Evolutionary conservation across 1,140 invertebrate genomes (phyloP).

Genomic region (Venustaconcha ellipsiformis): DNA sequence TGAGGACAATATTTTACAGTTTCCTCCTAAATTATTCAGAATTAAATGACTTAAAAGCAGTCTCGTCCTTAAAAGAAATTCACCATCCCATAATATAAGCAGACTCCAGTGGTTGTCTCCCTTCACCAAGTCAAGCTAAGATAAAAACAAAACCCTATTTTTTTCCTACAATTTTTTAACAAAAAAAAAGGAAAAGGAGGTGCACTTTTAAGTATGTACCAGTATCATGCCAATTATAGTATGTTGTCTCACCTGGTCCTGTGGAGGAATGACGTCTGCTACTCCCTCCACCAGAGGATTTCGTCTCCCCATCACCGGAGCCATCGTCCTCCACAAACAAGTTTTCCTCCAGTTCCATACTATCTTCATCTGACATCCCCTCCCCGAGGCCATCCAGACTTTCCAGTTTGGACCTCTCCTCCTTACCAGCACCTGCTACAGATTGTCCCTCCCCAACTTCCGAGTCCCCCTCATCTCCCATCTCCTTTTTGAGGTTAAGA

Average conservation of each 20-base stretch:
- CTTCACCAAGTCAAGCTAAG: background rate
- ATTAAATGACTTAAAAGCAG: too few relatives aligned
- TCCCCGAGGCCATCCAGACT: slow-evolving; percentile 15
- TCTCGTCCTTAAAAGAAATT: too few relatives aligned
- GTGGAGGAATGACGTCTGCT: slow-evolving; percentile 42
- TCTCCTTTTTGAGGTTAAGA: slow-evolving; percentile 22
- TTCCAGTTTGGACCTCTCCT: slow-evolving; percentile 1
- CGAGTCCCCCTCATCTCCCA: slow-evolving; percentile 8
- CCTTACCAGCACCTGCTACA: slow-evolving; percentile 6
- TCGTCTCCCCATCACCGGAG: slow-evolving; percentile 33
- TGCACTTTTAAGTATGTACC: background rate
- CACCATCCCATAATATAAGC: too few relatives aligned
- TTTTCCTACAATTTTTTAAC: background rate
- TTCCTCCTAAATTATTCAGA: too few relatives aligned
- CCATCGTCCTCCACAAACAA: slow-evolving; percentile 43
- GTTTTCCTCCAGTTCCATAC: slow-evolving; percentile 46
- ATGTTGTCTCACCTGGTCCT: background rate
- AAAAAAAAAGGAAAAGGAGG: background rate
- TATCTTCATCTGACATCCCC: slow-evolving; percentile 43
- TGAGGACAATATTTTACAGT: too few relatives aligned
- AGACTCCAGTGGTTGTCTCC: too few relatives aligned
- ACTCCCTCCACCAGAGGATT: slow-evolving; percentile 42
- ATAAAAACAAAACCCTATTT: background rate
- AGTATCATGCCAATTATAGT: background rate
- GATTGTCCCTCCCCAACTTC: slow-evolving; percentile 4